Percentiles rank a stretch among this genome's conserved stretches.
phyloP scores from a whole-genome alignment of 2,797 vertebrate genomes.

The Meda fulgida region DNA sequence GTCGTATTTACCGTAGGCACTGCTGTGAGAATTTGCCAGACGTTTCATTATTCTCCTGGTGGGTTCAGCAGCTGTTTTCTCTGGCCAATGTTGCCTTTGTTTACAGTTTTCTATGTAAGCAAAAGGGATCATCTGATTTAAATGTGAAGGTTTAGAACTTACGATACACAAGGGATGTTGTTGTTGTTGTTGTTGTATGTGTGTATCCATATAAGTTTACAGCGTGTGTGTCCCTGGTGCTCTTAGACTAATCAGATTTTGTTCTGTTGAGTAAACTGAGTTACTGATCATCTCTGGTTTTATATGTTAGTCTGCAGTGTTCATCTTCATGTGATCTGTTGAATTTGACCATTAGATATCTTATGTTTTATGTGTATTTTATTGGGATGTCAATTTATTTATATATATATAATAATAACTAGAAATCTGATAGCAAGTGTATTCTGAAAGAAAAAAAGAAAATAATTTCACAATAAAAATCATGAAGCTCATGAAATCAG shows the following conservation, averaged over 20 bases:
- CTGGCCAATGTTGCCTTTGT: conserved; percentile 21
- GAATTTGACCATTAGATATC: background rate
- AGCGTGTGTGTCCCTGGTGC: background rate
- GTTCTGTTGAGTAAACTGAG: conserved; percentile 13
- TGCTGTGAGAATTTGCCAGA: conserved; percentile 5
- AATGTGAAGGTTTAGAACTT: background rate
- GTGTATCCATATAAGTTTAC: background rate
- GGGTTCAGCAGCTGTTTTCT: conserved; percentile 30
- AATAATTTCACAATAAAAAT: background rate
- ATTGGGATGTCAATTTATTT: background rate
- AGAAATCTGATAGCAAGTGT: background rate
- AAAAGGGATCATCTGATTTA: background rate
- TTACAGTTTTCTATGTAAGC: conserved; percentile 7
- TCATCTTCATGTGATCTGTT: background rate
- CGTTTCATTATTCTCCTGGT: conserved; percentile 27
- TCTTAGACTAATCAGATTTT: conserved; percentile 27
- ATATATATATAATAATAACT: background rate
- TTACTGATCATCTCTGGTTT: conserved; percentile 36
- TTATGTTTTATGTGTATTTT: background rate
- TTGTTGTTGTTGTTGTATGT: background rate
- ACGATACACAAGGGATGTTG: background rate
- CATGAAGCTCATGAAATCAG: conserved; percentile 6
- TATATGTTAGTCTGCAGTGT: conserved; percentile 2
- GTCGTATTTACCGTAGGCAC: conserved; percentile 32
- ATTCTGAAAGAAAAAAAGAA: background rate